Evolutionary conservation across 2,113 vertebrate species (phyloP).

Genomic region (Lathamus discolor): DNA sequence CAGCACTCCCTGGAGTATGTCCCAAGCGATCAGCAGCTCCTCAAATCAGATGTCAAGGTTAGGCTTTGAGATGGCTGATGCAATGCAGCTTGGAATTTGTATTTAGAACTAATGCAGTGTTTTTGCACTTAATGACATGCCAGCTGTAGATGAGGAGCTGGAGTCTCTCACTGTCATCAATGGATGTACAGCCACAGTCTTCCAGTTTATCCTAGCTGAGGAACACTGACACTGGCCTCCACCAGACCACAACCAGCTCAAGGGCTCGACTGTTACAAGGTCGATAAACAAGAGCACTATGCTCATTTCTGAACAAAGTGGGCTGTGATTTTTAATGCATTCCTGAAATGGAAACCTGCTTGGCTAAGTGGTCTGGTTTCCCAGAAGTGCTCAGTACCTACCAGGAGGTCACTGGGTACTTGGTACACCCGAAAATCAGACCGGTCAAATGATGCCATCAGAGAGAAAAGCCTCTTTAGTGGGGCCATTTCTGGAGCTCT

Average conservation of each 20-base stretch:
- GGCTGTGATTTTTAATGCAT: neutral
- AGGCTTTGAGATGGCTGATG: neutral
- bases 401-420: neutral
- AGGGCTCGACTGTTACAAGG: neutral
- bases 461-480: neutral
- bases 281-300: rapidly evolving
- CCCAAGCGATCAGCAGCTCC: neutral
- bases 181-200: neutral
- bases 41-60: neutral
- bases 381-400: neutral
- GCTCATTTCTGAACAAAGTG: neutral
- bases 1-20: neutral
- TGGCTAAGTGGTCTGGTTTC: neutral
- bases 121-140: neutral
- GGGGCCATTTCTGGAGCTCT: neutral
- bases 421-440: neutral
- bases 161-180: neutral
- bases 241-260: neutral
- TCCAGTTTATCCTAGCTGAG: neutral
- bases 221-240: neutral
- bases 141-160: neutral
- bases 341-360: neutral
- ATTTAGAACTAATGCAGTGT: neutral
- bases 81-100: neutral
- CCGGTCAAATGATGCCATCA: neutral